Evolutionary conservation across 2,113 vertebrate species (phyloP).

Genomic region (Atractosteus spatula): DNA sequence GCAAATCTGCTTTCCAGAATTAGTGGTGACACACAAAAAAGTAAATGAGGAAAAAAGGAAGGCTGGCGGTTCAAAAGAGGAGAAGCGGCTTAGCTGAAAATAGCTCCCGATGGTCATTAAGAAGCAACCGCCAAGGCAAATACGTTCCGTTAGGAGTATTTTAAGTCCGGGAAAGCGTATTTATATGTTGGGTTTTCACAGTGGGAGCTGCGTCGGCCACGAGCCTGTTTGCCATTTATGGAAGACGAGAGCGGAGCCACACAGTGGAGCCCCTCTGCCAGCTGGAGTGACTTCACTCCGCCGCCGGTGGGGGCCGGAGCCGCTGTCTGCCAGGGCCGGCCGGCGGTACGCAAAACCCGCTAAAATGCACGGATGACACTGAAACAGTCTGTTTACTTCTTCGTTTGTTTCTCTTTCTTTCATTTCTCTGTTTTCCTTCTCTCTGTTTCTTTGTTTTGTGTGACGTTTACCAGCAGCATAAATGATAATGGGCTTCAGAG

Average conservation of each 20-base stretch:
- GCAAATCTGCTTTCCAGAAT: constrained; percentile 19
- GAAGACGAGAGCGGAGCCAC: not conserved
- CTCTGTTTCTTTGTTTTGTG: too few species aligned
- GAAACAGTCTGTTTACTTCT: too few species aligned
- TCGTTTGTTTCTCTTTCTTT: too few species aligned
- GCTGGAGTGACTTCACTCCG: too few species aligned
- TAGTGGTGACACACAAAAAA: constrained; percentile 17
- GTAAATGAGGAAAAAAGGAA: not conserved
- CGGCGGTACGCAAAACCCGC: too few species aligned
- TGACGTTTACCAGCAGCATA: too few species aligned
- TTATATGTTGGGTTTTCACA: not conserved
- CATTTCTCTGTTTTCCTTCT: too few species aligned
- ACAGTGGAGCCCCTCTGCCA: too few species aligned
- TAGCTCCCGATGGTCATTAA: constrained; percentile 5
- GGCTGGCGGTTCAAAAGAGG: not conserved
- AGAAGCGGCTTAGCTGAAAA: not conserved
- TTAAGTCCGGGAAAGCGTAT: not conserved
- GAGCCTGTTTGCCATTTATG: not conserved
- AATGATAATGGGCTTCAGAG: too few species aligned
- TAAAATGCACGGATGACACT: too few species aligned
- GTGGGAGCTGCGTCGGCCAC: not conserved
- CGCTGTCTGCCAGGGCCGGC: too few species aligned
- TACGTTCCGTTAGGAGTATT: constrained; percentile 3
- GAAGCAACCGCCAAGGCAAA: constrained; percentile 1
- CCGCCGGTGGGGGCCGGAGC: too few species aligned